Evolutionary conservation across 1,140 invertebrate species (phyloP).

Genomic region (Phymorhynchus buccinoides): DNA sequence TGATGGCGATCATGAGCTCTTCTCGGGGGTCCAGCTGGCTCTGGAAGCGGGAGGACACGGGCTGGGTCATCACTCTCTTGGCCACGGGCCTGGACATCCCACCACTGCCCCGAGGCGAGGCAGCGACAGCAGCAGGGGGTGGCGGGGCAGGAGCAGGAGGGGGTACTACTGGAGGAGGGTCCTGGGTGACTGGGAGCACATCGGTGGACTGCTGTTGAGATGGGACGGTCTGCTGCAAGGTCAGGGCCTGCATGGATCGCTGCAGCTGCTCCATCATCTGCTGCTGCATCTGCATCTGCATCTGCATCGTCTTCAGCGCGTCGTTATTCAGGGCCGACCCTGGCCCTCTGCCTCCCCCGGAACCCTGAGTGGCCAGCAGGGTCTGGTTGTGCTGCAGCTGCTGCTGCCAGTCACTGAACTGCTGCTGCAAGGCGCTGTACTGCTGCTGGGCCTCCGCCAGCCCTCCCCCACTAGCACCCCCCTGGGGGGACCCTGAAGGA

Average conservation of each 20-base stretch:
- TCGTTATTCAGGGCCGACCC: slow-evolving; percentile 28
- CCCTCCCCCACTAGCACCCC: not conserved
- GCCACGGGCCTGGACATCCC: slow-evolving; percentile 30
- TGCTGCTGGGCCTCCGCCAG: slow-evolving; percentile 43
- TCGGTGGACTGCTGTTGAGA: not conserved
- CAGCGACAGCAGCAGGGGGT: slow-evolving; percentile 22
- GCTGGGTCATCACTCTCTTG: slow-evolving; percentile 40
- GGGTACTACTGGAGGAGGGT: not conserved
- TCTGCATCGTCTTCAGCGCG: slow-evolving; percentile 55
- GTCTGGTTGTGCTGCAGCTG: slow-evolving; percentile 62
- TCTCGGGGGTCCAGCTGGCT: slow-evolving; percentile 77
- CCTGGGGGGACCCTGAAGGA: not conserved
- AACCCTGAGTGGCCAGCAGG: slow-evolving; percentile 51
- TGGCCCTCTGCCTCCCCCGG: slow-evolving; percentile 19
- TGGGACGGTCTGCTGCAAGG: slow-evolving; percentile 53
- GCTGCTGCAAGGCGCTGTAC: slow-evolving; percentile 57
- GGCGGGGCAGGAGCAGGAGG: not conserved
- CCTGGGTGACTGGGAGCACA: not conserved
- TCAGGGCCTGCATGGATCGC: slow-evolving; percentile 59
- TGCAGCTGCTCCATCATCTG: slow-evolving; percentile 61
- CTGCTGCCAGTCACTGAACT: slow-evolving; percentile 60
- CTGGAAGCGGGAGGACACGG: slow-evolving; percentile 58
- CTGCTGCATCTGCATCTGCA: slow-evolving; percentile 63
- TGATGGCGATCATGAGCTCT: slow-evolving; percentile 81
- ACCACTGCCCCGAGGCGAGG: slow-evolving; percentile 36